A percentile compares a stretch with the other conserved stretches of the same genome.
Evolutionary conservation across 2,888 invertebrate genomes (phyloP).

Genomic region (Pollenia amentaria): DNA sequence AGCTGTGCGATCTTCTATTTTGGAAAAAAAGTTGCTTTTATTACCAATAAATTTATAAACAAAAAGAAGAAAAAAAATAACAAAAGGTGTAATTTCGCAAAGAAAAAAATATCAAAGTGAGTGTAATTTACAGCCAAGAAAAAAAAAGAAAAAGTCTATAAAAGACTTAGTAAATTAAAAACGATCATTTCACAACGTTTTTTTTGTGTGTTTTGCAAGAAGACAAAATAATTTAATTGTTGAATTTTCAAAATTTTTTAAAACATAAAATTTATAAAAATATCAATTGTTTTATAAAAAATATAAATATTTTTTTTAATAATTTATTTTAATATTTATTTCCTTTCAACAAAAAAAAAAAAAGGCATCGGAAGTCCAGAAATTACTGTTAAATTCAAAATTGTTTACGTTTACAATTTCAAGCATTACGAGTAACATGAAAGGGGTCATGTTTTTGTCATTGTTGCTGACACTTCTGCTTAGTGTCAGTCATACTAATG

Average conservation of each 20-base stretch:
- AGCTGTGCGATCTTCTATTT: conserved; percentile 16
- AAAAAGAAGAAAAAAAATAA: conserved; percentile 28
- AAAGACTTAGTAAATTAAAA: conserved; percentile 22
- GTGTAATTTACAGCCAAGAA: conserved; percentile 47
- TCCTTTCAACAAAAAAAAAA: neutral
- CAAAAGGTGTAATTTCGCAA: conserved; percentile 38
- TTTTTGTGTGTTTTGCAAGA: conserved; percentile 67
- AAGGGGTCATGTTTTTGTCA: conserved; percentile 59
- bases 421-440: conserved; percentile 42
- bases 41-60: conserved; percentile 44
- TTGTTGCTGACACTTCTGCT: conserved; percentile 60
- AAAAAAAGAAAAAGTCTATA: conserved; percentile 29
- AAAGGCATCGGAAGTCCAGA: conserved; percentile 68
- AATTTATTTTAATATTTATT: conserved; percentile 37
- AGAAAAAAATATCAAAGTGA: conserved; percentile 51
- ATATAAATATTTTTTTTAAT: conserved; percentile 26
- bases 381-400: conserved; percentile 65
- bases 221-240: conserved; percentile 31
- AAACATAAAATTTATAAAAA: neutral
- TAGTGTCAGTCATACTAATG: conserved; percentile 63
- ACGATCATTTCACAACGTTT: conserved; percentile 64
- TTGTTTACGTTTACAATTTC: conserved; percentile 17
- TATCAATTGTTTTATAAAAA: neutral
- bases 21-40: conserved; percentile 32
- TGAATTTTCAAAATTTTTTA: neutral